Conservation (phyloP, 2,888 invertebrate genomes). For the Eristalis tenax region DNA sequence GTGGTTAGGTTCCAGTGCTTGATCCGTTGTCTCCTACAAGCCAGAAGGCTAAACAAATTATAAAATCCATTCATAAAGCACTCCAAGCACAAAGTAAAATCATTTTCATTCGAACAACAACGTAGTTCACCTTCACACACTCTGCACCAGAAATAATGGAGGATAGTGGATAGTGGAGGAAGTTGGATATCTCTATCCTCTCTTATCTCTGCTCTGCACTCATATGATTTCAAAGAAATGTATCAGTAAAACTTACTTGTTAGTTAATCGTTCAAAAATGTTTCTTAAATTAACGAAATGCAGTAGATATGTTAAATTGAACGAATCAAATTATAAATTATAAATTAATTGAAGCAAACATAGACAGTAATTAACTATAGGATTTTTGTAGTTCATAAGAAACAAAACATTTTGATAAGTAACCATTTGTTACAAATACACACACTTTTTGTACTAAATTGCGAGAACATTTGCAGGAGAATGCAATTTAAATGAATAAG, state of each 20-base stretch:
- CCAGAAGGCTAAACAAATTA: too few species aligned
- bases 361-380: constrained; percentile 47
- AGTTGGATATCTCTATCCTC: too few species aligned
- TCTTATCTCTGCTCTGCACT: too few species aligned
- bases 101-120: background rate
- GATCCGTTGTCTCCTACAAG: background rate
- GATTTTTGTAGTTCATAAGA: constrained; percentile 60
- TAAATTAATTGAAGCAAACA: constrained; percentile 37
- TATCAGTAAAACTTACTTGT: constrained; percentile 17
- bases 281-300: constrained; percentile 37
- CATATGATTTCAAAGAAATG: background rate
- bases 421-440: constrained; percentile 53
- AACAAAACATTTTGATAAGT: constrained; percentile 59
- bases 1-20: background rate
- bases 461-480: constrained; percentile 55
- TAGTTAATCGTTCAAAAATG: constrained; percentile 47
- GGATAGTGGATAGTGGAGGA: too few species aligned
- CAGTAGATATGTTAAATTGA: constrained; percentile 41
- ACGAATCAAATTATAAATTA: constrained; percentile 16
- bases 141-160: too few species aligned
- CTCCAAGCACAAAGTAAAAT: background rate
- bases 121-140: background rate
- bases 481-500: background rate
- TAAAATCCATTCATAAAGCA: background rate
- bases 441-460: constrained; percentile 67